Conservation (phyloP, 2,888 invertebrate species). For the Tribolium freemani region DNA sequence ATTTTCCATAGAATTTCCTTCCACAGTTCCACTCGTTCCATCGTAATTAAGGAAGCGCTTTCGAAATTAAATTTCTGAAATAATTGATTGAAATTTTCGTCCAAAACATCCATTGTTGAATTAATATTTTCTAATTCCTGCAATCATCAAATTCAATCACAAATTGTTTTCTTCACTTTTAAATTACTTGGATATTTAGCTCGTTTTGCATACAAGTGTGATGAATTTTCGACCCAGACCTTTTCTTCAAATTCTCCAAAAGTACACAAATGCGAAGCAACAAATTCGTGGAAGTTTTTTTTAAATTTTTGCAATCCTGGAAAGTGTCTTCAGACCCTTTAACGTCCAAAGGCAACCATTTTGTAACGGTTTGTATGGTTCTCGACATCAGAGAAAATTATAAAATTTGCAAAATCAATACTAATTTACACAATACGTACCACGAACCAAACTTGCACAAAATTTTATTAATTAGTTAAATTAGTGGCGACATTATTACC, state of each 20-base stretch:
- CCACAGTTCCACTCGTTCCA: conserved; percentile 70
- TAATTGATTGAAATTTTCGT: conserved; percentile 69
- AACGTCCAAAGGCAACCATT: conserved; percentile 73
- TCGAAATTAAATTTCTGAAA: conserved; percentile 69
- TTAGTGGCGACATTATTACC: background rate
- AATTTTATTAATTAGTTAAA: background rate
- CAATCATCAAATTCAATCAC: conserved; percentile 52
- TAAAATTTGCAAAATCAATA: conserved; percentile 10
- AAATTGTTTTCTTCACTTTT: background rate
- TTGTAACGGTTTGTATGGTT: conserved; percentile 64
- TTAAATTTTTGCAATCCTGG: conserved; percentile 70
- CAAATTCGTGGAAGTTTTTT: conserved; percentile 66
- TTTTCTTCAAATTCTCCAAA: conserved; percentile 63
- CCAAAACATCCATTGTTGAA: conserved; percentile 70
- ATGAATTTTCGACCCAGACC: conserved; percentile 47
- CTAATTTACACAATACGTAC: conserved; percentile 18
- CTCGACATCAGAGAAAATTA: conserved; percentile 60
- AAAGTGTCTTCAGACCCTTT: conserved; percentile 70
- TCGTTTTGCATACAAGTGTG: conserved; percentile 48
- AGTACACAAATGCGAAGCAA: conserved; percentile 65
- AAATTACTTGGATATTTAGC: conserved; percentile 42
- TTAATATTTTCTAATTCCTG: conserved; percentile 74
- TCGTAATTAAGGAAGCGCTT: conserved; percentile 56
- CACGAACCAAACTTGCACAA: background rate
- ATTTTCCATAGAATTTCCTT: conserved; percentile 71